Evolutionary conservation across 2,113 vertebrate species (phyloP), one percentile per base, ranked within the genome.

Genomic region (Grallaria varia): DNA sequence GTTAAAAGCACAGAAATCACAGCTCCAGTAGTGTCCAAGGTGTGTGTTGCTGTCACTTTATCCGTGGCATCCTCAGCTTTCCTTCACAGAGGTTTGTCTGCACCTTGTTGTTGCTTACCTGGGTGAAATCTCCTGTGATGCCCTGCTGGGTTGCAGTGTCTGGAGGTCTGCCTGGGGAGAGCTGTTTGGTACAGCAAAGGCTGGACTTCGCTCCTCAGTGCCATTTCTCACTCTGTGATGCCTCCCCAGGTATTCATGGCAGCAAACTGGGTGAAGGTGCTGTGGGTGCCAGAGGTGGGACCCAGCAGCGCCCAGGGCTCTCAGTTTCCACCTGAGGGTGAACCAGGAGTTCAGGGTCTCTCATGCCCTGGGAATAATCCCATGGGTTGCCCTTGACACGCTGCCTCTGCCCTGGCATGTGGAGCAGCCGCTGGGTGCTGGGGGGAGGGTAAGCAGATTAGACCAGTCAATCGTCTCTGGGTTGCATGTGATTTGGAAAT

Each of bases 401-500:
- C 91, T 63, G 82, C 95, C 87, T 68, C 84, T 95, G 77, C 71
- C 66, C 87, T 93, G 89, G 93, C 67, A 33, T 95, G 93, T 68
- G 87, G 90, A 97, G 58, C 59, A 71, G 92, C 93, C 87, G 79
- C 84, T 84, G 92, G 64, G 75, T 91, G 87, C 79, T 85, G 77
- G 89, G 95, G 95, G 94, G 72, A 76, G 78, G 86, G 73, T 97
- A 98, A 97, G 97, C 97, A 96, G 97, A 97, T 98, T 98, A 97
- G 84, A 63, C 56, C 95, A 85, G 93, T 94, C 93, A 90, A 80
- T 96, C 93, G 92, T 94, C 78, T 98, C 97, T 97, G 95, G 83
- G 77, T 52, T 88, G 81, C 96, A 95, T 83, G 91, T 97, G 97
- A 97, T 97, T 94, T 94, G 96, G 69, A 96, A 96, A 95, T 88